Base-by-base conservation (phyloP, 2,113 vertebrate species). In the Poecile atricapillus region DNA sequence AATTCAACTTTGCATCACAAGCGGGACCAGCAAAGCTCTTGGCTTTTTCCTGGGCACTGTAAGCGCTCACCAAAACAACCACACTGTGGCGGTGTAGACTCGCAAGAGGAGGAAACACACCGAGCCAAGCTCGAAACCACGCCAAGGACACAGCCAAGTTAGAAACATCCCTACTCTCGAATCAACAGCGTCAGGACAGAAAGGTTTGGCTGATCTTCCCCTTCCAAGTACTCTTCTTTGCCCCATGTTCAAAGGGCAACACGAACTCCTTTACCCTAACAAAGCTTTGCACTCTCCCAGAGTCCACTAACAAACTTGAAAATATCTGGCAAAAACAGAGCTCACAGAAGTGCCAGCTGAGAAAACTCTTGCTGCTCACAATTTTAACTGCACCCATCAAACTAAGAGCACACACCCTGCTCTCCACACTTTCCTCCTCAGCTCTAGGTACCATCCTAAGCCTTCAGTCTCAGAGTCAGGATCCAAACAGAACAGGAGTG, bases 401-500 rank as follows among this genome's bases (percentile, higher is more conserved):
- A 19, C 16, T 24, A 11, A 4, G 1, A 1, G 21, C 43, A 31
- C 33, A 59, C 44, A 20, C 7, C 22, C 28, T 31, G 35, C n/a
- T 39, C 11, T 49, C 3, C 6, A n/a, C 16, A 24, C 16, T 33
- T 60, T 25, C 56, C 21, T 39, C 33, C 74, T 49, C n/a, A 39
- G 27, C 21, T 49, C 56, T 39, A 37, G 56, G 27, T 31, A 7
- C n/a, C 44, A 31, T 39, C 44, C 27, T 39, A 28, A 49, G 56
- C 44, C n/a, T 60, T 39, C 56, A 24, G 21, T 31, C 44, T 49
- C 56, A 49, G 73, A 58, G 25, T 37, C n/a, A 37, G 55, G n/a
- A 47, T 59, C 44, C n/a, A 47, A 14, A 31, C 2, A 11, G 27
- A 60, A 19, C 1, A 2, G 44, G 6, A 60, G 15, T 0, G 5